Evolutionary conservation across 2,888 invertebrate genomes (phyloP).

Genomic region (Coenonympha arcania): DNA sequence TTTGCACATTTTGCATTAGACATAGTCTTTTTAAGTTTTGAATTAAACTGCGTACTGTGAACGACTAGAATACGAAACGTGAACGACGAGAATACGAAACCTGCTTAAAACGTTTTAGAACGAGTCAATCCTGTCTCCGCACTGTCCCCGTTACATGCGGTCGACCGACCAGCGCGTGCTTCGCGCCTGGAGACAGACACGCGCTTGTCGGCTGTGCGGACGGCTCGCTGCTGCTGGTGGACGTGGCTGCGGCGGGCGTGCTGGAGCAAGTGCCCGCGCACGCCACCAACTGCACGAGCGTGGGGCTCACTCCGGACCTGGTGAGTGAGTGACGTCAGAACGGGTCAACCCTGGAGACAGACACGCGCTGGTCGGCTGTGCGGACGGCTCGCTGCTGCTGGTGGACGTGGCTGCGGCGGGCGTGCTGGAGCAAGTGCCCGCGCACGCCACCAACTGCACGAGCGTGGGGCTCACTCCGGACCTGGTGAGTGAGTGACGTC

Average conservation of each 20-base stretch:
- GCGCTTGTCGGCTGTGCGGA: conserved; percentile 89
- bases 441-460: conserved; percentile 87
- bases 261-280: conserved; percentile 90
- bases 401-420: conserved; percentile 88
- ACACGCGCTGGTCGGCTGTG: conserved; percentile 89
- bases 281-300: conserved; percentile 82
- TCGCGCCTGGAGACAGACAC: conserved; percentile 92
- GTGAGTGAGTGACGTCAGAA: conserved; percentile 54
- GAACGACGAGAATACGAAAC: no score
- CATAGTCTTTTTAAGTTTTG: no score
- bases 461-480: conserved; percentile 86
- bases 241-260: conserved; percentile 86
- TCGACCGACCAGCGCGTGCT: conserved; percentile 81
- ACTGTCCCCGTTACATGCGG: conserved; percentile 76
- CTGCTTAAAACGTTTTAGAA: no score
- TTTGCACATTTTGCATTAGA: no score
- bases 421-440: conserved; percentile 85
- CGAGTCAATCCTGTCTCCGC: conserved; percentile 78
- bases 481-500: conserved; percentile 69
- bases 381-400: conserved; percentile 86
- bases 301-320: conserved; percentile 85
- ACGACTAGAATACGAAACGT: no score
- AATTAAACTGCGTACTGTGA: no score
- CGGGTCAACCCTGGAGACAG: conserved; percentile 46
- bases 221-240: conserved; percentile 86